Evolutionary conservation across 2,113 vertebrate genomes (phyloP).

Genomic region (Corythoichthys intestinalis): DNA sequence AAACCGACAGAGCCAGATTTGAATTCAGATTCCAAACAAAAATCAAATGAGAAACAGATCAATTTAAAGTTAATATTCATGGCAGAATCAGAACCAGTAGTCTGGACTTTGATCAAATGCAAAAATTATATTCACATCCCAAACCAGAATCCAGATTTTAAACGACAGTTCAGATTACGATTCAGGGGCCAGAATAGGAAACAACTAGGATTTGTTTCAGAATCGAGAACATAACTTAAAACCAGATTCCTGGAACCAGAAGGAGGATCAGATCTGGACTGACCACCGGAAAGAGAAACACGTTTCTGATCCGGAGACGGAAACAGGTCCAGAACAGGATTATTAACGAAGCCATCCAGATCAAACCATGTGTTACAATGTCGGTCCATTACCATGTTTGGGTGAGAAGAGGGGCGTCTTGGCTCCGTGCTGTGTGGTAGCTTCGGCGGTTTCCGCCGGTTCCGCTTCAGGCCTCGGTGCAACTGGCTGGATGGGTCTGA

Average conservation of each 20-base stretch:
- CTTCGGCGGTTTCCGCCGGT: slow-evolving; percentile 24
- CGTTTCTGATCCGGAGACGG: neutral
- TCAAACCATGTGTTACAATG: neutral
- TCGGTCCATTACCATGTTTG: slow-evolving; percentile 75
- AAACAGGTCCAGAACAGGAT: neutral
- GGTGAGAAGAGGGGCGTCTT: slow-evolving; percentile 82
- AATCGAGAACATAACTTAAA: neutral
- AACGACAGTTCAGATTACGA: neutral
- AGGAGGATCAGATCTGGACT: neutral
- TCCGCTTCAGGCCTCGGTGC: slow-evolving; percentile 81
- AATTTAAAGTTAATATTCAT: neutral
- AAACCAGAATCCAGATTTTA: no score
- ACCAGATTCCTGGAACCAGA: neutral
- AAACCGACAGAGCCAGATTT: neutral
- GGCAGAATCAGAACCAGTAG: no score
- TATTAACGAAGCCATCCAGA: neutral
- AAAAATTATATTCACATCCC: no score
- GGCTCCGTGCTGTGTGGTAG: slow-evolving; percentile 50
- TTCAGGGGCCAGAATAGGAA: no score
- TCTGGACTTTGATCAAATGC: no score
- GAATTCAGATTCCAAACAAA: neutral
- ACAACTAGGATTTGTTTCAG: no score
- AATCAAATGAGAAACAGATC: neutral
- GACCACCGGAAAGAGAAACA: neutral
- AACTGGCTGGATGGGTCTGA: slow-evolving; percentile 79